Conservation (phyloP, 2,888 invertebrate species). For the Melitaea athalia region DNA sequence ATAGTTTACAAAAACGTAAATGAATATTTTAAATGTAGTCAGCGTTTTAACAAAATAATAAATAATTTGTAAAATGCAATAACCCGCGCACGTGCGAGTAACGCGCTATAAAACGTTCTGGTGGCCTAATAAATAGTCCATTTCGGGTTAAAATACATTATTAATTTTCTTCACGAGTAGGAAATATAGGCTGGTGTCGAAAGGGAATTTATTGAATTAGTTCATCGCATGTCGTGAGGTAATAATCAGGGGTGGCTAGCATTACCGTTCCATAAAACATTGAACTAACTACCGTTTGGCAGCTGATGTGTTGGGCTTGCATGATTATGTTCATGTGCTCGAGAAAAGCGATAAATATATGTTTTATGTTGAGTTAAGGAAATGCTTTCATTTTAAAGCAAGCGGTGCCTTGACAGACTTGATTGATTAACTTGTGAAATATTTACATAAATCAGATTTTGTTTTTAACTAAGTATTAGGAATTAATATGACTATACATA, state of each 20-base stretch:
- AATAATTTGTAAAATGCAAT: slow-evolving; percentile 21
- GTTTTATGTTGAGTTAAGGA: not conserved
- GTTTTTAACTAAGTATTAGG: too few relatives aligned
- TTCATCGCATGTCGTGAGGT: slow-evolving; percentile 36
- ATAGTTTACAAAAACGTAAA: not conserved
- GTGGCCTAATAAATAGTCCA: slow-evolving; percentile 27
- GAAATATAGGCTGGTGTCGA: slow-evolving; percentile 32
- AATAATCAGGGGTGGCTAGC: slow-evolving; percentile 34
- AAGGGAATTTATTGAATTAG: slow-evolving; percentile 40
- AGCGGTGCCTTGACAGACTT: not conserved
- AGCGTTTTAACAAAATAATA: slow-evolving; percentile 4
- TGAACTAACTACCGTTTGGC: slow-evolving; percentile 37
- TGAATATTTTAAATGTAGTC: slow-evolving; percentile 1
- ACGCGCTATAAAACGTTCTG: slow-evolving; percentile 21
- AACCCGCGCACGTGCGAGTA: slow-evolving; percentile 13
- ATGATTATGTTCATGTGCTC: slow-evolving; percentile 21
- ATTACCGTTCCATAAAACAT: slow-evolving; percentile 34
- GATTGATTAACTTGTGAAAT: not conserved
- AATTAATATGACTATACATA: too few relatives aligned
- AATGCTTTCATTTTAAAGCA: not conserved
- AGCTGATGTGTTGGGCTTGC: slow-evolving; percentile 32
- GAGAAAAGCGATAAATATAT: slow-evolving; percentile 15
- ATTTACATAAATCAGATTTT: too few relatives aligned
- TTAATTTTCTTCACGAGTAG: slow-evolving; percentile 33
- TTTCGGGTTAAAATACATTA: slow-evolving; percentile 37